These are phyloP conservation scores for Cyanistes caeruleus DNA, from an alignment of 2,113 vertebrate genomes.

Conservation along the genomic window DNA sequence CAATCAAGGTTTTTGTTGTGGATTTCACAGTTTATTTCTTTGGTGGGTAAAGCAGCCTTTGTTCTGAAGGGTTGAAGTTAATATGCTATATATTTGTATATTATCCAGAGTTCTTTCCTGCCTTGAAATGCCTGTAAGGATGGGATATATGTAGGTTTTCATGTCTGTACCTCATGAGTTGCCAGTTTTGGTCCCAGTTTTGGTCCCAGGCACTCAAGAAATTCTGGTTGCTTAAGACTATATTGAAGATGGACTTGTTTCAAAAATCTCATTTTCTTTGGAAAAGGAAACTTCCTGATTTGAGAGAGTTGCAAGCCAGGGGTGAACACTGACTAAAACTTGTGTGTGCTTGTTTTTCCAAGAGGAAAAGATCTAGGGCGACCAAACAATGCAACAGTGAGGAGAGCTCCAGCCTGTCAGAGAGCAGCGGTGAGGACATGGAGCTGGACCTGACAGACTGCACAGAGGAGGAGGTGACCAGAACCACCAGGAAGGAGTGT, in stretches of 20 bases:
- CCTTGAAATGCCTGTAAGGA: neutral
- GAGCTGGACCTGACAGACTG: conserved; percentile 41
- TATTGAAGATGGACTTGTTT: neutral
- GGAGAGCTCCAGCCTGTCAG: neutral
- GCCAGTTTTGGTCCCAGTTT: neutral
- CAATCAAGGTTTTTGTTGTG: neutral
- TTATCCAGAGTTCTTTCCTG: neutral
- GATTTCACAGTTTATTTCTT: neutral
- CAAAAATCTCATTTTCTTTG: neutral
- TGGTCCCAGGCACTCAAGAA: neutral
- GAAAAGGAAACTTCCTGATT: neutral
- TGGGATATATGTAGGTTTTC: neutral
- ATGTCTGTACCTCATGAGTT: neutral
- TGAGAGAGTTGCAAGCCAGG: neutral
- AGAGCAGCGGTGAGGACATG: conserved; percentile 37
- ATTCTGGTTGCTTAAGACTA: neutral
- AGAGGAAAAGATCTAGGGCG: neutral
- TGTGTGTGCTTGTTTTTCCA: neutral
- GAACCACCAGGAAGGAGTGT: neutral
- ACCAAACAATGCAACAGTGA: neutral
- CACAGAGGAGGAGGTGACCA: neutral
- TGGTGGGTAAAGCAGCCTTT: neutral
- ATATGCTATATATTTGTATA: neutral
- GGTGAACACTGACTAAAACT: neutral
- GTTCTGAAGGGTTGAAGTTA: neutral